Base-by-base conservation (phyloP, 2,113 vertebrate species). In the Leucoraja erinaceus region DNA sequence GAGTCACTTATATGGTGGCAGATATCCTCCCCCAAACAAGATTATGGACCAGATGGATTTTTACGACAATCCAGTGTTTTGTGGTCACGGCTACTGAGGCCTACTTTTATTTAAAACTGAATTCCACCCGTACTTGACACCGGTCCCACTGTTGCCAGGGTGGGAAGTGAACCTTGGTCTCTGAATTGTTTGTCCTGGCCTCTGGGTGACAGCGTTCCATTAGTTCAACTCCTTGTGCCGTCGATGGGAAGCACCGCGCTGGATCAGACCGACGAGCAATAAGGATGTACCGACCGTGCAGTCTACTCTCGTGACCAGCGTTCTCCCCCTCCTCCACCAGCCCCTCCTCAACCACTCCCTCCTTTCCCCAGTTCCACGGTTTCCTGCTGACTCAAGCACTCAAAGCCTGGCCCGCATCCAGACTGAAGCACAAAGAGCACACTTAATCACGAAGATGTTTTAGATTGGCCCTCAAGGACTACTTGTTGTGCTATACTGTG, bases 401-500 rank as follows among this genome's bases (percentile, higher is more conserved):
- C 68, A 14, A 11, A 28, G 68, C 28, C 68, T 91, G 90, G 90
- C 66, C 10, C 28, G 1, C 33, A 0, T 91, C 90, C 90, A 91
- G 33, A 20, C 33, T 47, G 38, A 70, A 47, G 66, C 90, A 91
- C 90, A 91, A 91, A 91, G 90, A 88, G 54, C 90, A 54, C 68
- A 74, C 90, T 91, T 74, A 91, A 91, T 91, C 90, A 91, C 90
- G 3, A 91, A 91, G 90, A 91, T 91, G 90, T 22, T 91, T 91
- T 38, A 72, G 90, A 91, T 70, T 68, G 47, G 66, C 66, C 90
- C 90, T 72, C 90, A 91, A 91, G 90, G 90, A 91, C 90, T 72
- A 54, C 90, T 91, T 91, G 68, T 91, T 91, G 68, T 91, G 59
- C 59, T 88, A 31, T 59, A 88, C 38, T 88, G 83, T 88, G 59